Conservation (phyloP, 2,888 invertebrate genomes). For the Tenthredo distinguenda region DNA sequence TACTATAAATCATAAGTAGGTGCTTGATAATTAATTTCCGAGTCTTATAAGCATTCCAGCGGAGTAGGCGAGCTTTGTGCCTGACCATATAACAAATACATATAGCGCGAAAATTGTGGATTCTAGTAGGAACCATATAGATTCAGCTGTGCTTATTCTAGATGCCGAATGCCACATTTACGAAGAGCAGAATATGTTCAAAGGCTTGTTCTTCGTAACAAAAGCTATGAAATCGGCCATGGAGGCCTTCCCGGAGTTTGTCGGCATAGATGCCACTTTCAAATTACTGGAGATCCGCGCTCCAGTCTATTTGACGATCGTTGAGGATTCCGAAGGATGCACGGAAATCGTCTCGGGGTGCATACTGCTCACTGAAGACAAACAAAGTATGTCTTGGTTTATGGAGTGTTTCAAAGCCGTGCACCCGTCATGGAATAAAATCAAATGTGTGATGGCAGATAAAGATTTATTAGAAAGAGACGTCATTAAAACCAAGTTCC, state of each 20-base stretch:
- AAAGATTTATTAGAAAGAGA: constrained; percentile 59
- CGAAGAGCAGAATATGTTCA: constrained; percentile 46
- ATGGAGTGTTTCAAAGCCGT: constrained; percentile 54
- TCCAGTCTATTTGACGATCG: constrained; percentile 56
- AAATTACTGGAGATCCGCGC: constrained; percentile 57
- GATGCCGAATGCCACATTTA: constrained; percentile 50
- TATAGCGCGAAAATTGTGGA: too few species aligned
- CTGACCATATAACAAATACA: too few species aligned
- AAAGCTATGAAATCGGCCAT: constrained; percentile 55
- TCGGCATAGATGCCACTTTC: constrained; percentile 58
- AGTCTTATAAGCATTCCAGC: too few species aligned
- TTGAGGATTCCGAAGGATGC: constrained; percentile 57
- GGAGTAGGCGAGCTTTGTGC: too few species aligned
- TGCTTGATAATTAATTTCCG: too few species aligned
- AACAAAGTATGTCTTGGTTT: constrained; percentile 55
- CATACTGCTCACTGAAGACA: constrained; percentile 56
- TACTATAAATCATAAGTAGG: too few species aligned
- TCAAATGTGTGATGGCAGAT: constrained; percentile 59
- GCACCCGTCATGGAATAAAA: constrained; percentile 54
- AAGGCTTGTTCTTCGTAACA: constrained; percentile 55
- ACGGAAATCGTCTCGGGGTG: constrained; percentile 57
- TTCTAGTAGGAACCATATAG: too few species aligned
- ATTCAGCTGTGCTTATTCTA: too few species aligned
- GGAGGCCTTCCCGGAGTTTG: constrained; percentile 57
- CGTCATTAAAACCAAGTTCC: constrained; percentile 55